Evolutionary conservation across 2,113 vertebrate genomes (phyloP).

Genomic region (Donacobius atricapilla): DNA sequence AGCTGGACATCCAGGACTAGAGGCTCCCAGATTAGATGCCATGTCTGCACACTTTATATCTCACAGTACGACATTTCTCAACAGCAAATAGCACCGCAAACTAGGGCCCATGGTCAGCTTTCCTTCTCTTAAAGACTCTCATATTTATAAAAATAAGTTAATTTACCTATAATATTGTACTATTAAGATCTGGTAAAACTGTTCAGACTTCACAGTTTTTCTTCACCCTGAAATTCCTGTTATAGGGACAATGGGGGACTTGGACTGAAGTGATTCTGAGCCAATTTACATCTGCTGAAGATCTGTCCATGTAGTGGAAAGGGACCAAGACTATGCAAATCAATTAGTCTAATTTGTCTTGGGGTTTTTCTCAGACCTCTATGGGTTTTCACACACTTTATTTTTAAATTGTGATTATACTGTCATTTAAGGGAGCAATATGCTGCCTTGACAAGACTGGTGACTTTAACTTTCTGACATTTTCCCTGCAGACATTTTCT

Average conservation of each 20-base stretch:
- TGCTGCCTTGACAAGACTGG: not conserved
- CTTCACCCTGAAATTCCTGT: not conserved
- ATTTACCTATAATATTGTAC: not conserved
- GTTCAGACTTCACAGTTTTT: not conserved
- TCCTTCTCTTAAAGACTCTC: not conserved
- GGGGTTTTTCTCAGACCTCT: not conserved
- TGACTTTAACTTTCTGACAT: not conserved
- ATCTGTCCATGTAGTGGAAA: not conserved
- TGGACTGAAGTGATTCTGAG: not conserved
- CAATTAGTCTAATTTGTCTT: slow-evolving; percentile 13
- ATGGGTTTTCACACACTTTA: not conserved
- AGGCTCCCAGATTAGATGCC: not conserved
- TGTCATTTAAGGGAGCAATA: slow-evolving; percentile 4
- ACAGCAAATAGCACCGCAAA: not conserved
- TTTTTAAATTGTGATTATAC: slow-evolving; percentile 18
- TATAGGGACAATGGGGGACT: not conserved
- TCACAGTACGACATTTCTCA: not conserved
- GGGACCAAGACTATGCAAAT: not conserved
- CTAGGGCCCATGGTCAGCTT: not conserved
- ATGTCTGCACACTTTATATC: not conserved
- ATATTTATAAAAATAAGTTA: not conserved
- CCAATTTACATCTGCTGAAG: not conserved
- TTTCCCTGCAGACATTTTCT: not conserved
- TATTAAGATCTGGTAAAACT: not conserved
- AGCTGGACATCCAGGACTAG: not conserved